These are phyloP conservation scores for Cyanoramphus novaezelandiae DNA, from an alignment of 2,113 vertebrate species.

Conservation along the genomic window DNA sequence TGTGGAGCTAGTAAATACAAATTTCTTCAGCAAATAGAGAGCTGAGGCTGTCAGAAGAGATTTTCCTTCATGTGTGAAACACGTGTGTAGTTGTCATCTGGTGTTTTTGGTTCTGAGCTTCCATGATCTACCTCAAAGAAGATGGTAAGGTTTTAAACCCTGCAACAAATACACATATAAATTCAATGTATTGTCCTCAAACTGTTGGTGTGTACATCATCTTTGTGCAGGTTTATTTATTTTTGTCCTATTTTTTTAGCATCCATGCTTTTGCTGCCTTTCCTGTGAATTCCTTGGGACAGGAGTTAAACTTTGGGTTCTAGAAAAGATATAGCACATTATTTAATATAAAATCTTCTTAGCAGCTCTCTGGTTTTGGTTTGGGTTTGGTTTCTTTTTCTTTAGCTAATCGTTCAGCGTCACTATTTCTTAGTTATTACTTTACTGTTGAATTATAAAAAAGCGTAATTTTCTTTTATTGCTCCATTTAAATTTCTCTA, in stretches of 20 bases:
- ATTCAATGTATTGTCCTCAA: neutral
- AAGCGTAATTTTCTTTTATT: neutral
- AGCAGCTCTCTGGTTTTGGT: fast-evolving
- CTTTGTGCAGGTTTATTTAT: neutral
- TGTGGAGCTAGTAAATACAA: neutral
- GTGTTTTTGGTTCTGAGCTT: neutral
- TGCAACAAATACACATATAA: neutral
- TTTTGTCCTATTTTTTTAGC: neutral
- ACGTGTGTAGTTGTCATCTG: neutral
- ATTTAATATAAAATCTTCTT: neutral
- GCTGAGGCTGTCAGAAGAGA: neutral
- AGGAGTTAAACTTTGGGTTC: neutral
- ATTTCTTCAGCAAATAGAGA: neutral
- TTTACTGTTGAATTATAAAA: neutral
- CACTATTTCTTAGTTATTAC: neutral
- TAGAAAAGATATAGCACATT: fast-evolving
- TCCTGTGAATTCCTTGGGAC: neutral
- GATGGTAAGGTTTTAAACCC: neutral
- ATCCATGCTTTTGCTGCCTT: neutral
- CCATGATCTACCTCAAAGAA: neutral
- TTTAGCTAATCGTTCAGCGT: neutral
- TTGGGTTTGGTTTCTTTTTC: neutral
- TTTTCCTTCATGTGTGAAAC: neutral
- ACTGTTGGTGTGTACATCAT: fast-evolving
- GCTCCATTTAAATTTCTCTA: neutral